Base-by-base conservation (phyloP, 2,797 vertebrate species). In the Chaunax sp. region DNA sequence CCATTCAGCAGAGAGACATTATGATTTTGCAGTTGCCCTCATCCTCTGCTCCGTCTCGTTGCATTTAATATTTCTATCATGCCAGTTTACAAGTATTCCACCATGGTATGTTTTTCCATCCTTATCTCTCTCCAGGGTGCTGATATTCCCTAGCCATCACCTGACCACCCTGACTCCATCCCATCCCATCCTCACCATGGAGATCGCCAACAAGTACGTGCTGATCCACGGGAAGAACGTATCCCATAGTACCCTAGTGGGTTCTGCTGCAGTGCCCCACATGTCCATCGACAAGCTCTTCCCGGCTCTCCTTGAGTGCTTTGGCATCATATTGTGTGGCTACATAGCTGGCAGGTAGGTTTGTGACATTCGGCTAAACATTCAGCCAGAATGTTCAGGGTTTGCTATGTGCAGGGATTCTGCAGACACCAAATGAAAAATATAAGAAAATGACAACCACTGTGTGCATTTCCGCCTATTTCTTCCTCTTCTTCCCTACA, bases 271-370 rank as follows among this genome's bases (percentile, higher is more conserved):
- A 10, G 84, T 69, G 67, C 93, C 95, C 28, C 95, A 96, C 18
- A 98, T 99, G 96, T 97, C 96, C 78, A 95, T 99, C 66, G 96
- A 95, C 81, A 95, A 95, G 75, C 96, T 99, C 64, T 98, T 99
- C 68, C 97, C 97, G 33, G 98, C 97, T 59, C 93, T 99, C 6
- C 87, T 99, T 40, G 96, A 98, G 84, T 99, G 98, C 78, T 99
- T 99, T 55, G 97, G 97, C 43, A 98, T 98, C 83, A 96, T 99
- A 62, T 85, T 99, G 75, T 99, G 97, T 65, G 97, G 98, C 38
- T 98, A 99, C 47, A 88, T 95, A 79, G 97, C 98, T 25, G 97
- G 97, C 74, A 95, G 91, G 91, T 91, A 53, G 2, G 64, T 1
- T 5, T 62, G 49, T 41, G 23, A 18, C 7, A 9, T 20, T 13